A percentile compares a stretch with the other conserved stretches of the same genome.
phyloP scores from a whole-genome alignment of 2,888 invertebrate species.

The Euzophera pinguis region DNA sequence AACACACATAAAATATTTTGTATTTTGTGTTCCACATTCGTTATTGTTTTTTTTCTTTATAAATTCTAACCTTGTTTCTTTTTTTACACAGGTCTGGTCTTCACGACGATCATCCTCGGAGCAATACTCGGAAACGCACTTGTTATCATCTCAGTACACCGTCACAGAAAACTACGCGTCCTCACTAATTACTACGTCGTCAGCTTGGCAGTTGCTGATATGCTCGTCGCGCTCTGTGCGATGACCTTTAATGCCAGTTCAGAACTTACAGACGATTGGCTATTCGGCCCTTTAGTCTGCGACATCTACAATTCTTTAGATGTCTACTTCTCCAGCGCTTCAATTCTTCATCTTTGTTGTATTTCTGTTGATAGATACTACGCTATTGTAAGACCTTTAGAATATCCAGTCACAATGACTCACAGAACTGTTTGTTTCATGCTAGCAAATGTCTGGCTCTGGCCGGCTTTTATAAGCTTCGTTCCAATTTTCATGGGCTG shows the following conservation, averaged over 20 bases:
- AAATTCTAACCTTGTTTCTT: background rate
- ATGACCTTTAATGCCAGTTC: slow-evolving; percentile 96
- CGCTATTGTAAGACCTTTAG: slow-evolving; percentile 94
- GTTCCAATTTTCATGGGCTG: slow-evolving; percentile 96
- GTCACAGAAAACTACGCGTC: slow-evolving; percentile 89
- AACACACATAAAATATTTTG: too few species aligned
- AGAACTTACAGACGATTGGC: slow-evolving; percentile 92
- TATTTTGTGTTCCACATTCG: too few species aligned
- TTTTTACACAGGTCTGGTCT: slow-evolving; percentile 82
- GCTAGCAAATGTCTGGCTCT: slow-evolving; percentile 94
- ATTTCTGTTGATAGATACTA: slow-evolving; percentile 96
- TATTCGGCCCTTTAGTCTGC: slow-evolving; percentile 94
- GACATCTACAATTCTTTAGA: slow-evolving; percentile 97
- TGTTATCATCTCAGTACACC: slow-evolving; percentile 91
- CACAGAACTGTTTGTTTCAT: slow-evolving; percentile 88
- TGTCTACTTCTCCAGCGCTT: slow-evolving; percentile 95
- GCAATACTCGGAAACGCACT: slow-evolving; percentile 95
- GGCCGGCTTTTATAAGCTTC: slow-evolving; percentile 95
- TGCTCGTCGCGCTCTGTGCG: slow-evolving; percentile 93
- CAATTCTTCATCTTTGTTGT: slow-evolving; percentile 95
- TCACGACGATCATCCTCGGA: slow-evolving; percentile 92
- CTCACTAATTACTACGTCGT: slow-evolving; percentile 98
- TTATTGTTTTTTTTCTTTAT: too few species aligned
- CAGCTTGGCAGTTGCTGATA: slow-evolving; percentile 95
- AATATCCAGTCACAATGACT: slow-evolving; percentile 96